Conservation (phyloP, 1,140 invertebrate genomes). For the Zophobas morio region DNA sequence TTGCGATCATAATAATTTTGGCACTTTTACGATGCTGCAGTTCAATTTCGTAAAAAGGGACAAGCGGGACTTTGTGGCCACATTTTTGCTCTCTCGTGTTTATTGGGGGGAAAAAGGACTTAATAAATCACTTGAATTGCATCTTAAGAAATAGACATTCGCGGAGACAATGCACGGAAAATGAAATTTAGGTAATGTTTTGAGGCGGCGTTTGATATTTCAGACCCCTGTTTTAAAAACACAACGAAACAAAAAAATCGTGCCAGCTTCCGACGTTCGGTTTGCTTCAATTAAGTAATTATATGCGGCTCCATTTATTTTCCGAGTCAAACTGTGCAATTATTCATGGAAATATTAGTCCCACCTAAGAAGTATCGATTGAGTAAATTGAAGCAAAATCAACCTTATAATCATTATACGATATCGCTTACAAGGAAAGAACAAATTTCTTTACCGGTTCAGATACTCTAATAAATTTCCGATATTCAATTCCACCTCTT, state of each 20-base stretch:
- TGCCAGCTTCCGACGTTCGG: too few relatives aligned
- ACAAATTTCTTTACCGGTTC: slow-evolving; percentile 37
- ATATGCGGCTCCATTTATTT: not conserved
- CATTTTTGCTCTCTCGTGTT: not conserved
- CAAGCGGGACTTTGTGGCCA: not conserved
- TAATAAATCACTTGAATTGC: slow-evolving; percentile 12
- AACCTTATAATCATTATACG: not conserved
- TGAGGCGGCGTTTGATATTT: too few relatives aligned
- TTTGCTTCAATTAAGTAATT: not conserved
- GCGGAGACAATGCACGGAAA: too few relatives aligned
- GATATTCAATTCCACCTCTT: slow-evolving; percentile 46
- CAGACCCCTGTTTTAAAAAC: too few relatives aligned
- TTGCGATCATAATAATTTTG: not conserved
- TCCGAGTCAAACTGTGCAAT: not conserved
- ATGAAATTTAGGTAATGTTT: too few relatives aligned
- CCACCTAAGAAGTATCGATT: not conserved
- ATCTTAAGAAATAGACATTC: slow-evolving; percentile 4
- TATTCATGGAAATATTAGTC: too few relatives aligned
- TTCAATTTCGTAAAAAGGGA: slow-evolving; percentile 9
- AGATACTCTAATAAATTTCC: slow-evolving; percentile 41
- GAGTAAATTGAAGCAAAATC: slow-evolving; percentile 1
- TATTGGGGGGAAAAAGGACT: not conserved
- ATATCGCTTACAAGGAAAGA: not conserved
- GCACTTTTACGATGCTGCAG: not conserved
- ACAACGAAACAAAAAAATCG: too few relatives aligned